Base-by-base conservation (phyloP, 2,888 invertebrate species). In the Andrena minutula region DNA sequence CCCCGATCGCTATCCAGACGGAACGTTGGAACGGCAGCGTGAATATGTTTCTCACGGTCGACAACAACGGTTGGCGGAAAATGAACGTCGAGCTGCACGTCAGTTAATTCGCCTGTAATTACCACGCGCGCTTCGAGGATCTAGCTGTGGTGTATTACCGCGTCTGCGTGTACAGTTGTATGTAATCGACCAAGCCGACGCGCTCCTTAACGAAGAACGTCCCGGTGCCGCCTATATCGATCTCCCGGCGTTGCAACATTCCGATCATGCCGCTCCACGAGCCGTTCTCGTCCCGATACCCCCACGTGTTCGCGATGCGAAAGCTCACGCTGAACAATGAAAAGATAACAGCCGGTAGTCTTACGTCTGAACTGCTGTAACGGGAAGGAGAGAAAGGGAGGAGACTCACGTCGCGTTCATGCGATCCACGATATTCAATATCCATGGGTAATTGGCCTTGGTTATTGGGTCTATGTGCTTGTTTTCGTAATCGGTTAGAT, bases 41-140 rank as follows among this genome's bases (percentile, higher is more conserved):
- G 90, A 96, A 97, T 61, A 97, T 95, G 90, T 97, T 97, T 85
- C 95, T 96, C 56, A 97, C 96, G 82, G 96, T 96, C 0, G 97
- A 96, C 5, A 97, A 91, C 89, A 97, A 96, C 1, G 97, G 97
- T 90, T 96, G 96, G 68, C 96, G 95, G 91, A 97, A 97, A 26
- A 97, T 95, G 90, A 97, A 96, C 88, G 96, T 96, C 0, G 96
- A 83, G 4, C 92, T 92, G 77, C 2, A 1, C 3, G 20, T 66
- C 32, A 8, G 47, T 30, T 20, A 5, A 47, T 41, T 47, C 3
- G 28, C n/a, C 8, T 26, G 47, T 10, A 16, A 65, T 26, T 65
- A 47, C 16, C 49, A 16, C 49, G 7, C 4, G 32, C 26, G 58
- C 23, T 58, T 28, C 0, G 5, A 8, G 26, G 0, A 60, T 3